Evolutionary conservation across 2,888 invertebrate species (phyloP).

Genomic region (Drosophila kanekoi): DNA sequence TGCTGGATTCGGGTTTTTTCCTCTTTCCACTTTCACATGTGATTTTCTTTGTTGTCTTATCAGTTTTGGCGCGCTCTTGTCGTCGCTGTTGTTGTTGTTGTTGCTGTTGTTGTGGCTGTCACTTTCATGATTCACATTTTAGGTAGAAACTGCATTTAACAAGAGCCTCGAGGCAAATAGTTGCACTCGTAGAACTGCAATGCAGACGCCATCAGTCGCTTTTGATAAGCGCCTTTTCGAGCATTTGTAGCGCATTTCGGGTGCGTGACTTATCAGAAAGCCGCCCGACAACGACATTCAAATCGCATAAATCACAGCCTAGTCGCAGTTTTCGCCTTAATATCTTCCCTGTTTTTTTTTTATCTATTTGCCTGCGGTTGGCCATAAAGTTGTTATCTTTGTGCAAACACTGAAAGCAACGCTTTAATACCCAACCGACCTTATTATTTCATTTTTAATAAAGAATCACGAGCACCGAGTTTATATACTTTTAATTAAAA

Average conservation of each 20-base stretch:
- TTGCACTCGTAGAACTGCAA: conserved; percentile 30
- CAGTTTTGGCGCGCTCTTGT: conserved; percentile 53
- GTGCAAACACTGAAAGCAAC: conserved; percentile 71
- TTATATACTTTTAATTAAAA: conserved; percentile 69
- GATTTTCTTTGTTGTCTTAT: conserved; percentile 68
- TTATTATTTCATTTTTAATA: conserved; percentile 56
- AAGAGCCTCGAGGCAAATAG: conserved; percentile 18
- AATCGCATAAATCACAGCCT: conserved; percentile 79
- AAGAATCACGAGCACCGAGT: conserved; percentile 45
- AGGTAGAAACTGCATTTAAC: conserved; percentile 59
- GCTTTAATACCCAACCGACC: conserved; percentile 74
- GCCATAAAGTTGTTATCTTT: conserved; percentile 77
- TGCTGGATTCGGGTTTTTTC: conserved; percentile 19
- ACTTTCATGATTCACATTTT: conserved; percentile 58
- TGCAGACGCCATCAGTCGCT: conserved; percentile 51
- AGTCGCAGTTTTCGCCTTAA: conserved; percentile 70
- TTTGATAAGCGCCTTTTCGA: conserved; percentile 47
- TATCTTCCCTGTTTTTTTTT: conserved; percentile 72
- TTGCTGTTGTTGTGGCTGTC: conserved; percentile 7
- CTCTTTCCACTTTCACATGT: conserved; percentile 65
- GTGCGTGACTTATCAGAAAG: conserved; percentile 71
- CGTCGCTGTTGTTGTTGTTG: conserved; percentile 1
- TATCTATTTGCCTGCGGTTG: conserved; percentile 72
- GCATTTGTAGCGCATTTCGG: conserved; percentile 52
- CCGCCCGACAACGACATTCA: conserved; percentile 58